phyloP scores from a whole-genome alignment of 1,140 invertebrate species.

The Paraescarpia echinospica region DNA sequence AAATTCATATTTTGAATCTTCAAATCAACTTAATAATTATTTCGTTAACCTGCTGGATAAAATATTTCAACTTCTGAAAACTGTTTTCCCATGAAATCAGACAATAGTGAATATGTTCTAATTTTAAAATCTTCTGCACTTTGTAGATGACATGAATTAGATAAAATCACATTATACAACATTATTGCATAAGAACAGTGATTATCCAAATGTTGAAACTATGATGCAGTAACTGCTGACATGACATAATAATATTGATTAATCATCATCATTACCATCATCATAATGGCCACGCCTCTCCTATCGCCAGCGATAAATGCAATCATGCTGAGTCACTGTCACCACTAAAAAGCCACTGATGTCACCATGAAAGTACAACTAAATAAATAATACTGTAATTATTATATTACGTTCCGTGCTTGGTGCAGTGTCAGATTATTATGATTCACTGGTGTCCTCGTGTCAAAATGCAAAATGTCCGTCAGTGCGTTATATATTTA shows the following conservation, averaged over 20 bases:
- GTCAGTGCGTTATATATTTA: neutral
- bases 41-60: too few species aligned
- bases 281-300: neutral
- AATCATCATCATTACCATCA: neutral
- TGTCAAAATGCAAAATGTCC: neutral
- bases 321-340: neutral
- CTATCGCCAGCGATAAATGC: neutral
- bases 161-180: neutral
- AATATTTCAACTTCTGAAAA: too few species aligned
- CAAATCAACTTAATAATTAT: too few species aligned
- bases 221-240: neutral
- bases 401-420: neutral
- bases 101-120: neutral
- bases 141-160: neutral
- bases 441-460: neutral
- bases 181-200: neutral
- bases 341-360: neutral
- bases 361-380: neutral
- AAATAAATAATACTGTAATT: neutral
- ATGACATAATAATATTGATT: neutral
- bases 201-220: neutral
- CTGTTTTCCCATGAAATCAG: neutral
- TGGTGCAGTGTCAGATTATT: neutral
- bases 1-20: too few species aligned
- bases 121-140: neutral